These are phyloP conservation scores for Strigops habroptila DNA, from an alignment of 2,113 vertebrate species.

Conservation along the genomic window DNA sequence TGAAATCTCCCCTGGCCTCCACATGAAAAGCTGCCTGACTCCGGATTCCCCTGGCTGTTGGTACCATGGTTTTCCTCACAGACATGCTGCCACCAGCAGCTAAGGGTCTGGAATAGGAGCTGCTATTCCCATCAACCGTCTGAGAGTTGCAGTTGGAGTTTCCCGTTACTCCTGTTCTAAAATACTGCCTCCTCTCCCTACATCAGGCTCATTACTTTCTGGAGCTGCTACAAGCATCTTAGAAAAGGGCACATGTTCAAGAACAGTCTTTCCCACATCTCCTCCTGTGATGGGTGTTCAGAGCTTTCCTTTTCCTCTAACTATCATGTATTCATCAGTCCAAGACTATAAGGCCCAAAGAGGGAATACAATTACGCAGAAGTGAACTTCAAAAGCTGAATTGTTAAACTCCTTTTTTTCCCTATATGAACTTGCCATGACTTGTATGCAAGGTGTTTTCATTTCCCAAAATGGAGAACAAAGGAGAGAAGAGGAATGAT, in stretches of 20 bases:
- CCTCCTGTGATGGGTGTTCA: neutral
- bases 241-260: neutral
- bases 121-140: neutral
- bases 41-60: neutral
- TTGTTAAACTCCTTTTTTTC: neutral
- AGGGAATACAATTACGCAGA: neutral
- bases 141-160: neutral
- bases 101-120: neutral
- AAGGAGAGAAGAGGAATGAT: neutral
- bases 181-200: neutral
- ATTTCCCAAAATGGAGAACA: neutral
- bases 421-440: neutral
- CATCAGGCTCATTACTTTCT: neutral
- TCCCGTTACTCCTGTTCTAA: neutral
- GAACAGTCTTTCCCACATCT: neutral
- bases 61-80: neutral
- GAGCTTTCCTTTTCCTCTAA: neutral
- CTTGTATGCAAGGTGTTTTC: neutral
- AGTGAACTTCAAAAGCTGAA: slow-evolving; percentile 11
- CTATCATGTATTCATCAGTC: neutral
- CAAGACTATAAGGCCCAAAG: neutral
- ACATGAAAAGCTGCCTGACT: neutral
- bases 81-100: neutral
- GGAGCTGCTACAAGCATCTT: neutral
- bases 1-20: neutral